Evolutionary conservation across 1,140 invertebrate species (phyloP).

Genomic region (Teleopsis dalmanni): DNA sequence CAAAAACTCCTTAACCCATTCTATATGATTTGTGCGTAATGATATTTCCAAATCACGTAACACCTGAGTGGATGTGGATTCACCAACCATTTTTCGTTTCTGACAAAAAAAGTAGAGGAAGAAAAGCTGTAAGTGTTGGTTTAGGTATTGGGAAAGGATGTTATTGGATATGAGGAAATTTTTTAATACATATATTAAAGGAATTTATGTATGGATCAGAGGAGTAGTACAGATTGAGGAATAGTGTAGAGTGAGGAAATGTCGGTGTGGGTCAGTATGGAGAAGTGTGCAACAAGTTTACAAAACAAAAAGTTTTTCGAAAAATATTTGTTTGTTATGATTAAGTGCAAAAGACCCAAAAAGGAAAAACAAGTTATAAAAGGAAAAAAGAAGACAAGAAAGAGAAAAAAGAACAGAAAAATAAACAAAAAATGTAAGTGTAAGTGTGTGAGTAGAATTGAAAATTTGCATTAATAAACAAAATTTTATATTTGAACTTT

Average conservation of each 20-base stretch:
- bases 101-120: conserved; percentile 56
- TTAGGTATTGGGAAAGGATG: background rate
- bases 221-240: conserved; percentile 1
- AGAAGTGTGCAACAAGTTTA: background rate
- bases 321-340: too few species aligned
- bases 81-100: conserved; percentile 94
- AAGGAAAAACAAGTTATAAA: background rate
- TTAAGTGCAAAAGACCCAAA: conserved; percentile 3
- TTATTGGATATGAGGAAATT: background rate
- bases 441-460: conserved; percentile 34
- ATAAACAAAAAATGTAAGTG: conserved; percentile 16
- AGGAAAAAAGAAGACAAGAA: background rate
- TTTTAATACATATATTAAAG: background rate
- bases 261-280: background rate
- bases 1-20: conserved; percentile 98
- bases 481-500: conserved; percentile 7
- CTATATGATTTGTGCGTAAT: conserved; percentile 96
- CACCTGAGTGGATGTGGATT: conserved; percentile 96
- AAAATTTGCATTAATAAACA: conserved; percentile 39
- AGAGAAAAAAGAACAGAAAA: conserved; percentile 3
- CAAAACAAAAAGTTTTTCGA: too few species aligned
- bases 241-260: conserved; percentile 5
- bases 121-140: conserved; percentile 43
- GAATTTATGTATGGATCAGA: background rate
- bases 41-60: conserved; percentile 97